Conservation (phyloP, 2,113 vertebrate species). For the Notechis scutatus region DNA sequence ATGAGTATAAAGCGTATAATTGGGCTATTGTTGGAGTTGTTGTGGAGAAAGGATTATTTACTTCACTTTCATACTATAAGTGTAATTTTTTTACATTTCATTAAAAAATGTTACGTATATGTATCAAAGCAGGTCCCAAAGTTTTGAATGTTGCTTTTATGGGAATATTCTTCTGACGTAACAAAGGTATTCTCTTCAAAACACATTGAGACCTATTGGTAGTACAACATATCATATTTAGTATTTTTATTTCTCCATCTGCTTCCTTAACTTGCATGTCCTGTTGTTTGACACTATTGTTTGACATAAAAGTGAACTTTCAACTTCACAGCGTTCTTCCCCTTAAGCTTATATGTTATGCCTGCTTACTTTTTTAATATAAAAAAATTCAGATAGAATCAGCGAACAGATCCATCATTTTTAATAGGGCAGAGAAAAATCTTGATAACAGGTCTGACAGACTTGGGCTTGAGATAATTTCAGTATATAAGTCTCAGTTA, state of each 20-base stretch:
- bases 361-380: background rate
- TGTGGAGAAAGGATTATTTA: background rate
- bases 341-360: background rate
- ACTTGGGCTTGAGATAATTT: background rate
- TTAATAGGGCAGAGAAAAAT: background rate
- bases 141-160: background rate
- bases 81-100: background rate
- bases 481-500: background rate
- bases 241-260: background rate
- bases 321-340: too few species aligned
- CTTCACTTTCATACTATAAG: background rate
- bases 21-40: background rate
- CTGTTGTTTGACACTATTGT: background rate
- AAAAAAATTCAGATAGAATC: background rate
- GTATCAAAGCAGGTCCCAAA: background rate
- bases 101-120: background rate
- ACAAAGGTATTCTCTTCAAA: background rate
- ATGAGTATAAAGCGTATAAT: background rate
- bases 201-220: background rate
- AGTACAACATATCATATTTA: background rate
- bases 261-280: background rate
- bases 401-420: background rate
- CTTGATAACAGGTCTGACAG: background rate
- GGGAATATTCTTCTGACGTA: background rate
- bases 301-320: background rate